Percentiles rank a stretch among this genome's conserved stretches.
phyloP scores from a whole-genome alignment of 2,113 vertebrate genomes.

The Tupaia chinensis region DNA sequence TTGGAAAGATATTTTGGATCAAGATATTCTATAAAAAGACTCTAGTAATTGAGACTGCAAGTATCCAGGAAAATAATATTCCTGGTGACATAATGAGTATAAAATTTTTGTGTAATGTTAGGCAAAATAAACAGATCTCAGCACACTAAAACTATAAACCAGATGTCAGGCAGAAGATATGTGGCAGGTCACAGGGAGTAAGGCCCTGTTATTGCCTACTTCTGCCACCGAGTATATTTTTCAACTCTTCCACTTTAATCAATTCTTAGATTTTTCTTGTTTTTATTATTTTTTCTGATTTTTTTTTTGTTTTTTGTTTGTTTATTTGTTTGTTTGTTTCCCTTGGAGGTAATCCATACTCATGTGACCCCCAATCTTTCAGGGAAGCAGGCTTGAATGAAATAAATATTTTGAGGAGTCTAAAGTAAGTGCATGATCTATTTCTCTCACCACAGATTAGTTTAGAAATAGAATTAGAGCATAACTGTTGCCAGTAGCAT shows the following conservation, averaged over 20 bases:
- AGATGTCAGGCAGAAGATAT: background rate
- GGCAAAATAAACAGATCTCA: background rate
- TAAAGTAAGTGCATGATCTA: background rate
- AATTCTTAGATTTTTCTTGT: background rate
- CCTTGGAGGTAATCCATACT: background rate
- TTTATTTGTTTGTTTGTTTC: background rate
- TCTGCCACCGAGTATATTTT: background rate
- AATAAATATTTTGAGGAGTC: background rate
- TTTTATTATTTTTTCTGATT: background rate
- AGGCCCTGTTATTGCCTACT: background rate
- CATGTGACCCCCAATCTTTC: background rate
- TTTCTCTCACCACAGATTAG: background rate
- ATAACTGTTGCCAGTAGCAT: background rate
- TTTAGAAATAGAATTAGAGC: background rate
- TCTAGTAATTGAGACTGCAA: background rate
- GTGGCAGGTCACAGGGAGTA: background rate
- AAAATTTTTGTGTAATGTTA: background rate
- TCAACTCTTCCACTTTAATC: background rate
- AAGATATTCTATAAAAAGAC: background rate
- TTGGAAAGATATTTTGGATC: constrained; percentile 21
- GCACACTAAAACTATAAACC: background rate
- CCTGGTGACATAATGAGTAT: background rate
- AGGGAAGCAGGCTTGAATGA: background rate
- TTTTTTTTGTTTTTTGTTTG: background rate
- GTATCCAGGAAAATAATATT: background rate